Percentiles rank a stretch among this genome's conserved stretches.
phyloP scores from a whole-genome alignment of 1,140 invertebrate species.

The Amphibalanus amphitrite region DNA sequence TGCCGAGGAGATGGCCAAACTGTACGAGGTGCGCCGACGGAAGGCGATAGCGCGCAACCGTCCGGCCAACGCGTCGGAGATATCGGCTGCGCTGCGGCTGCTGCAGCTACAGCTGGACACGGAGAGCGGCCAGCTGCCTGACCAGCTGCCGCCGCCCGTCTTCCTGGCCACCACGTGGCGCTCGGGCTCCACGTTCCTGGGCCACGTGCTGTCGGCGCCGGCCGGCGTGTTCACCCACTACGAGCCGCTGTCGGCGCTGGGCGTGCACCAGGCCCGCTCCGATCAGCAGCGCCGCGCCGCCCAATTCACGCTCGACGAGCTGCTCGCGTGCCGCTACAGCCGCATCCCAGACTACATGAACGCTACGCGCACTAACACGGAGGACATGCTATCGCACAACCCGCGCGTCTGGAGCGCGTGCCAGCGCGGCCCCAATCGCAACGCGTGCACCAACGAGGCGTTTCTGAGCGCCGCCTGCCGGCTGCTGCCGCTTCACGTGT shows the following conservation, averaged over 20 bases:
- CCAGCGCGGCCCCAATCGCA: slow-evolving; percentile 12
- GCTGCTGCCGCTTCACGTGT: slow-evolving; percentile 20
- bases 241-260: slow-evolving; percentile 38
- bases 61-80: slow-evolving; percentile 14
- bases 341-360: slow-evolving; percentile 17
- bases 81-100: slow-evolving; percentile 10
- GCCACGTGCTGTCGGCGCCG: slow-evolving; percentile 24
- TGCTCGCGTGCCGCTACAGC: slow-evolving; percentile 17
- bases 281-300: slow-evolving; percentile 14
- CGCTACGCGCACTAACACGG: slow-evolving; percentile 11
- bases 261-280: slow-evolving; percentile 51
- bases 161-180: slow-evolving; percentile 25
- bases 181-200: slow-evolving; percentile 28
- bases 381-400: slow-evolving; percentile 19
- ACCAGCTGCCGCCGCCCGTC: slow-evolving; percentile 14
- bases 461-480: slow-evolving; percentile 19
- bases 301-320: slow-evolving; percentile 16
- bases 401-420: slow-evolving; percentile 18
- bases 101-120: slow-evolving; percentile 10
- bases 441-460: slow-evolving; percentile 17
- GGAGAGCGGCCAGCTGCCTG: slow-evolving; percentile 11
- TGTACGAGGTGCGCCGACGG: too few relatives aligned
- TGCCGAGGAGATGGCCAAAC: too few relatives aligned
- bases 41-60: not conserved
- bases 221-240: slow-evolving; percentile 28